These are phyloP conservation scores for Hippoglossus stenolepis DNA, from an alignment of 2,113 vertebrate species.

Conservation along the genomic window DNA sequence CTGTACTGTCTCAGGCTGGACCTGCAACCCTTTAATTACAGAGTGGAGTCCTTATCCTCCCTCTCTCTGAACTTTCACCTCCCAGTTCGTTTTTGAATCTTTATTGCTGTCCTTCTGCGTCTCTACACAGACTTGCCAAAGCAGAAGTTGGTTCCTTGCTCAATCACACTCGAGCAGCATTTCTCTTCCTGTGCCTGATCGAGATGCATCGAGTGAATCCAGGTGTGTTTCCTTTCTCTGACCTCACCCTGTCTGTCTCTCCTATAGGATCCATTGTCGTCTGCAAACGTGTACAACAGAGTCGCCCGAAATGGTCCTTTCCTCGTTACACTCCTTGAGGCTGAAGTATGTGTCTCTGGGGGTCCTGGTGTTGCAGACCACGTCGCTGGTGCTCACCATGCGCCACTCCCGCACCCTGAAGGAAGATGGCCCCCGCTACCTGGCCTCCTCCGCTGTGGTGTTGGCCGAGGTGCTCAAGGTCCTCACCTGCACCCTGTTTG, in stretches of 20 bases:
- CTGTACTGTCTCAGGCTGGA: not conserved
- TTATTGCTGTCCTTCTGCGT: not conserved
- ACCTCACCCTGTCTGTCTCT: not conserved
- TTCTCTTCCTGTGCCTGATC: not conserved
- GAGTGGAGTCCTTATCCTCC: not conserved
- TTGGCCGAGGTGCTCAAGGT: slow-evolving; percentile 94
- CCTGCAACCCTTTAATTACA: not conserved
- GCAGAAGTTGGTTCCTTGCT: not conserved
- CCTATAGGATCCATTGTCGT: not conserved
- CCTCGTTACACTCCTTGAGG: slow-evolving; percentile 64
- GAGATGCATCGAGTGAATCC: no score
- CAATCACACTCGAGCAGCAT: not conserved
- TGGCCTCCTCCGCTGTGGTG: slow-evolving; percentile 96
- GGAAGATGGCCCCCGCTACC: slow-evolving; percentile 92
- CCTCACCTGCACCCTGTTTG: slow-evolving; percentile 87
- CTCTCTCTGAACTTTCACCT: not conserved
- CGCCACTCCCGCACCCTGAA: slow-evolving; percentile 95
- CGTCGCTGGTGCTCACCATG: slow-evolving; percentile 96
- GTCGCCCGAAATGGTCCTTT: slow-evolving; percentile 14
- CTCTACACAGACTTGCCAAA: no score
- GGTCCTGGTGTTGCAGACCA: slow-evolving; percentile 97
- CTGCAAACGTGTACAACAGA: not conserved
- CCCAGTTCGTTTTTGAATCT: not conserved
- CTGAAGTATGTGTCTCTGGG: slow-evolving; percentile 94
- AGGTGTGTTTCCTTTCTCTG: not conserved